Percentiles rank a stretch among this genome's conserved stretches.
Evolutionary conservation across 2,888 invertebrate species (phyloP).

Genomic region (Neoascia interrupta): DNA sequence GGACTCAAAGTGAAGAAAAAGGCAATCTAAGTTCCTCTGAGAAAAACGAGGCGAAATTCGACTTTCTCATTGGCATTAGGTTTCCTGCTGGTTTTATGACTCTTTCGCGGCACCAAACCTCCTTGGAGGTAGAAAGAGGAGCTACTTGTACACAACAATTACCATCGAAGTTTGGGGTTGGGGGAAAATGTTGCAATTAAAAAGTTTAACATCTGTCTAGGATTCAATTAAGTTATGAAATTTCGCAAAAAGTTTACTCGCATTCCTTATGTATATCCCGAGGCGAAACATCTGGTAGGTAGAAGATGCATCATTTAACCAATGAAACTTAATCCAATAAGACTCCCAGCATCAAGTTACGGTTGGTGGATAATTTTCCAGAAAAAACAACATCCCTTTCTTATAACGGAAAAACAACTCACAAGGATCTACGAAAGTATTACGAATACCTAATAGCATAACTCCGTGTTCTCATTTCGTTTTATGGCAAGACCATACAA

Average conservation of each 20-base stretch:
- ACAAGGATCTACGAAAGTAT: neutral
- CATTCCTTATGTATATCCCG: neutral
- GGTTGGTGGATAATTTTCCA: neutral
- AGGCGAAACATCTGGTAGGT: slow-evolving; percentile 14
- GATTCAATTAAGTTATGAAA: slow-evolving; percentile 26
- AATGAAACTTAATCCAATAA: slow-evolving; percentile 7
- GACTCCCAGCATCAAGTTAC: too few species aligned
- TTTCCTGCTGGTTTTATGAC: slow-evolving; percentile 2
- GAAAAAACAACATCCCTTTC: neutral
- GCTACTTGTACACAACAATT: too few species aligned
- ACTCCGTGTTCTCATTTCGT: neutral
- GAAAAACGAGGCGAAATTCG: too few species aligned
- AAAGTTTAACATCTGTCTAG: slow-evolving; percentile 33
- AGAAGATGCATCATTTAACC: slow-evolving; percentile 2
- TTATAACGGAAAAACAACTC: neutral
- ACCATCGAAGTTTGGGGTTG: neutral
- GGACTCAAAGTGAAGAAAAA: neutral
- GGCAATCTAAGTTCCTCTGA: neutral
- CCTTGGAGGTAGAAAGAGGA: too few species aligned
- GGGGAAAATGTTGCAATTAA: slow-evolving; percentile 15
- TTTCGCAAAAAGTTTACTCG: neutral
- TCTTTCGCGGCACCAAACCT: neutral
- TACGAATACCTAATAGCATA: neutral
- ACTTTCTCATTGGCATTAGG: too few species aligned
- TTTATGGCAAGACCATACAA: slow-evolving; percentile 9